Percentiles rank a stretch among this genome's conserved stretches.
phyloP scores from a whole-genome alignment of 2,888 invertebrate genomes.

The Ptilodon capucinus region DNA sequence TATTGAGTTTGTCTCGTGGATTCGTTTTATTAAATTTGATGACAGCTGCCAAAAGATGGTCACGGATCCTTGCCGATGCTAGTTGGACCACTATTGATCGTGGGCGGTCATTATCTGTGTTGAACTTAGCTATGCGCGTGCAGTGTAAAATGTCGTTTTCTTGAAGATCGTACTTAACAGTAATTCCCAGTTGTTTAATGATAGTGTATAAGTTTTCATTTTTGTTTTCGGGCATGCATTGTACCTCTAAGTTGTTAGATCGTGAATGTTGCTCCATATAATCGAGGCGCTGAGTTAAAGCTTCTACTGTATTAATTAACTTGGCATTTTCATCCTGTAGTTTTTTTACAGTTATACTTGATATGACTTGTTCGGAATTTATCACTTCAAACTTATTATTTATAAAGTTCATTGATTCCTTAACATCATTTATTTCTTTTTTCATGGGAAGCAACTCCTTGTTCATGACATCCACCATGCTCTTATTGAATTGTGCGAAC shows the following conservation, averaged over 20 bases:
- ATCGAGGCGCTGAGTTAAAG: neutral
- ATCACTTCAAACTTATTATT: neutral
- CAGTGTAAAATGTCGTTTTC: neutral
- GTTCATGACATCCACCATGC: neutral
- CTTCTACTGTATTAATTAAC: neutral
- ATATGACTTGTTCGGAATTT: neutral
- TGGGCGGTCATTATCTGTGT: neutral
- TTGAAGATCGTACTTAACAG: neutral
- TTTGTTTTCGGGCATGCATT: too few relatives aligned
- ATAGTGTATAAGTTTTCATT: neutral
- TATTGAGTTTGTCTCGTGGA: neutral
- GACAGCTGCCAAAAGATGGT: constrained; percentile 3
- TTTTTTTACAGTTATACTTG: too few relatives aligned
- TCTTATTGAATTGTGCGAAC: neutral
- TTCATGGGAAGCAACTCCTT: neutral
- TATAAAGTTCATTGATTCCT: neutral
- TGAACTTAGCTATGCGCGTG: constrained; percentile 3
- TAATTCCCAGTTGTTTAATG: neutral
- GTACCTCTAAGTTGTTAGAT: neutral
- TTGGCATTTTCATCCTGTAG: neutral
- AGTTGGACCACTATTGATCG: constrained; percentile 2
- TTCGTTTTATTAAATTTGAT: constrained; percentile 1
- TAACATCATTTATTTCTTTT: neutral
- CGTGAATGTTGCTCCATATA: neutral
- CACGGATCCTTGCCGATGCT: constrained; percentile 1